Evolutionary conservation across 2,113 vertebrate species (phyloP), one percentile per base, ranked within the genome.

Genomic region (Sisor rabdophorus): DNA sequence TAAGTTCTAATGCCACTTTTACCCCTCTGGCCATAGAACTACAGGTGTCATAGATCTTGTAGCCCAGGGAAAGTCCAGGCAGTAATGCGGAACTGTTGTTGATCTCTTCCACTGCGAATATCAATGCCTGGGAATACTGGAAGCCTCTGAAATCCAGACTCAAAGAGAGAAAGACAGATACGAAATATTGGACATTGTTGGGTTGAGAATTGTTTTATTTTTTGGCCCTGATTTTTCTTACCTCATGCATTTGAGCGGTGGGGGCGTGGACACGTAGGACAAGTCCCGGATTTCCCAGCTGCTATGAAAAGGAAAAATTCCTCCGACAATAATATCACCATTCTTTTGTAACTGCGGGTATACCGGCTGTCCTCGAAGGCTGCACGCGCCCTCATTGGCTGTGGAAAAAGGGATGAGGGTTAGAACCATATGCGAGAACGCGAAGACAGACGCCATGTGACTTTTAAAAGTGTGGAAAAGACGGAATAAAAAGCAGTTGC

Each of bases 241-340:
- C 79, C 75, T 81, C 28, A 55, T 48, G 36, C 74, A 76, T 17
- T 76, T 76, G 22, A 68, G 63, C 68, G 24, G 83, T 71, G 63
- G 85, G 78, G 67, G 89, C 80, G 68, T 89, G 85, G 54, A 79
- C 76, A 26, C 86, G 53, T 69, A 81, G 26, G 79, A 69, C 2
- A 77, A 30, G 24, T 77, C 47, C 32, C 2, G 73, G 55, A 69
- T 8, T 2, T 81, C 75, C 75, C 75, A 81, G 24, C 53, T 60
- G 52, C 61, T 91, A 61, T 86, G 88, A 76, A 93, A 92, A 40
- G 91, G 91, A 80, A 93, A 93, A 78, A 93, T 90, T 79, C 90
- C 91, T 68, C 91, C 91, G 2, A 92, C 87, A 26, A 89, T 30
- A n/a, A 92, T 48, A 56, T 92, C 84, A 0, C 91, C 91, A 70